Percentiles rank a stretch among this genome's conserved stretches.
Evolutionary conservation across 1,140 invertebrate species (phyloP).

Genomic region (Paraescarpia echinospica): DNA sequence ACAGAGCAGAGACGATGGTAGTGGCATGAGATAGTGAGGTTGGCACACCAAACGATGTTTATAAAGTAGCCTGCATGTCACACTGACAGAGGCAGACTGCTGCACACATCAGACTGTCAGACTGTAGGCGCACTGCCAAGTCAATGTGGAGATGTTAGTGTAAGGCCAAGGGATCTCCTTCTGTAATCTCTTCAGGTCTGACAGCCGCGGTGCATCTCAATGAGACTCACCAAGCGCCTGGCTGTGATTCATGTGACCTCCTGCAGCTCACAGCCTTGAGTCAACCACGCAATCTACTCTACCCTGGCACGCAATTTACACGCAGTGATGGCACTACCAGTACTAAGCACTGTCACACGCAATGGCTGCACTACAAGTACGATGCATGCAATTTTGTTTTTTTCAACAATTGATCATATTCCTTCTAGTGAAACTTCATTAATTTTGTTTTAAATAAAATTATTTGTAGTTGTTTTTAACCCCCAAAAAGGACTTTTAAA

Average conservation of each 20-base stretch:
- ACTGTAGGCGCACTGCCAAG: background rate
- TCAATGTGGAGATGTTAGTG: background rate
- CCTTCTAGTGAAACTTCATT: too few species aligned
- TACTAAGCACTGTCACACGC: background rate
- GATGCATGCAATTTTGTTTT: too few species aligned
- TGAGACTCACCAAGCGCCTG: background rate
- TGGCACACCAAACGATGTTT: background rate
- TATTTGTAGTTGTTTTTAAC: too few species aligned
- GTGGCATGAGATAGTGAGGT: background rate
- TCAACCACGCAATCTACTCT: background rate
- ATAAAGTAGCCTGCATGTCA: background rate
- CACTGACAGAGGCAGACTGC: background rate
- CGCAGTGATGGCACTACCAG: background rate
- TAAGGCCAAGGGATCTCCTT: background rate
- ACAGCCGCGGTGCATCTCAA: background rate
- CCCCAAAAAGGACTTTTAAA: too few species aligned
- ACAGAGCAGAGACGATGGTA: too few species aligned
- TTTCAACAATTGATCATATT: too few species aligned
- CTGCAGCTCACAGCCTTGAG: background rate
- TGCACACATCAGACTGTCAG: background rate
- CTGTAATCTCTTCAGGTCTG: background rate
- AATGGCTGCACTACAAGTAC: too few species aligned
- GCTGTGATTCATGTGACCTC: background rate
- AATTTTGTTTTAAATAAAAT: too few species aligned
- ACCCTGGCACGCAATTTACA: too few species aligned